Evolutionary conservation across 2,797 vertebrate genomes (phyloP), one percentile per base, ranked within the genome.

Genomic region (Cichlasoma orientale): DNA sequence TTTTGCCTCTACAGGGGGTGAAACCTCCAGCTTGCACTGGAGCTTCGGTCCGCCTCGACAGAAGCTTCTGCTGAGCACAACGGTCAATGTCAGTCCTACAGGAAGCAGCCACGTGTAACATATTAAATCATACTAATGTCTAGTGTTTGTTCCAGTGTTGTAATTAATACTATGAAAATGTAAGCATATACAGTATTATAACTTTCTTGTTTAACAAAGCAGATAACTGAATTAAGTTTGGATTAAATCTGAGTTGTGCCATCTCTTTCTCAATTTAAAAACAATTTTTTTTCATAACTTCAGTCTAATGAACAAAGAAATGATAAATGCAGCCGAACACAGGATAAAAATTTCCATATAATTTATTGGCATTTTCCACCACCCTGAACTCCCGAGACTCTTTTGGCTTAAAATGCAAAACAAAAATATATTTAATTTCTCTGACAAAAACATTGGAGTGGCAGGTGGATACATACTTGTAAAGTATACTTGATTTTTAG

Each of bases 21-120:
- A 96, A 95, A 84, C 97, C 97, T 1, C 80, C 94, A 0, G 88
- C 77, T 81, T 99, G 98, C 66, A 91, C 82, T 1, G 92, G 90
- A 31, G 85, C 77, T 0, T n/a, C n/a, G 0, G 92, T 93, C 84
- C 90, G 83, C 86, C 72, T 94, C n/a, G 79, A 92, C 88, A 72
- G 91, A 89, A 87, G 89, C 50, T 89, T 93, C 82, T 95, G 94
- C 81, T 95, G 74, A 92, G 78, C 16, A 19, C 11, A 33, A 21
- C 38, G 36, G 25, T 36, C 19, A 53, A 33, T 36, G 18, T 66
- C 18, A 33, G 4, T 68, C 36, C 55, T 50, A n/a, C 25, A 73
- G 8, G 21, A 53, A 80, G 38, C 18, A 5, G 47, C 14, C 16
- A 52, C 50, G 36, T 12, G 11, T 11, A 55, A 74, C n/a, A 27